Percentiles rank a stretch among this genome's conserved stretches.
phyloP scores from a whole-genome alignment of 2,888 invertebrate genomes.

The Poecilus cupreus region DNA sequence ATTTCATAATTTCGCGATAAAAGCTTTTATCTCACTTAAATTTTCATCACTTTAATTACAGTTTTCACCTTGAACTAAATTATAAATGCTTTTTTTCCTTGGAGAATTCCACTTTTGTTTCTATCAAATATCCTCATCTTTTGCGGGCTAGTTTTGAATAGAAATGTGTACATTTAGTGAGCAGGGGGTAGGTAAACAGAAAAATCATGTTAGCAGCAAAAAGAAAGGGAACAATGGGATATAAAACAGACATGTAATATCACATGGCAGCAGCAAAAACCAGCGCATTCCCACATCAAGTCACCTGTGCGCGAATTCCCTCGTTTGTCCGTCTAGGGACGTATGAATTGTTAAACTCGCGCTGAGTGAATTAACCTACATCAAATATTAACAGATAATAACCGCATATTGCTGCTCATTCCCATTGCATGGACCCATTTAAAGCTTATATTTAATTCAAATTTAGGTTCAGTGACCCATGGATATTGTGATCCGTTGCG shows the following conservation, averaged over 20 bases:
- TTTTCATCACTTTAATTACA: slow-evolving; percentile 22
- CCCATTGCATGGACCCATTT: slow-evolving; percentile 63
- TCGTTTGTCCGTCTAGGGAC: slow-evolving; percentile 52
- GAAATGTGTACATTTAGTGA: no score
- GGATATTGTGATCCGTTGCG: slow-evolving; percentile 18
- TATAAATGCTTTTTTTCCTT: no score
- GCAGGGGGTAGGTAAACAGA: background rate
- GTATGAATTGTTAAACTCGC: slow-evolving; percentile 62
- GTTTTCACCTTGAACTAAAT: slow-evolving; percentile 20
- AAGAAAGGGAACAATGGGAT: slow-evolving; percentile 20
- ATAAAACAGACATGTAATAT: slow-evolving; percentile 35
- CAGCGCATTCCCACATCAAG: slow-evolving; percentile 33
- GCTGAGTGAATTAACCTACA: slow-evolving; percentile 63
- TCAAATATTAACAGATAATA: slow-evolving; percentile 64
- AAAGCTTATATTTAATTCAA: slow-evolving; percentile 62
- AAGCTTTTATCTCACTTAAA: slow-evolving; percentile 27
- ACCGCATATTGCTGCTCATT: slow-evolving; percentile 61
- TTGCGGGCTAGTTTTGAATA: no score
- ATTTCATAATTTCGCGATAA: slow-evolving; percentile 29
- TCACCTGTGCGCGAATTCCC: slow-evolving; percentile 46
- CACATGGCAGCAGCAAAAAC: background rate
- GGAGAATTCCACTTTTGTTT: no score
- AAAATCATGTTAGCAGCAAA: background rate
- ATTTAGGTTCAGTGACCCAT: slow-evolving; percentile 52
- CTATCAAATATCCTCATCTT: no score